Percentiles rank a stretch among this genome's conserved stretches.
Conservation (phyloP, 2,113 vertebrate genomes). For the Fukomys damarensis region DNA sequence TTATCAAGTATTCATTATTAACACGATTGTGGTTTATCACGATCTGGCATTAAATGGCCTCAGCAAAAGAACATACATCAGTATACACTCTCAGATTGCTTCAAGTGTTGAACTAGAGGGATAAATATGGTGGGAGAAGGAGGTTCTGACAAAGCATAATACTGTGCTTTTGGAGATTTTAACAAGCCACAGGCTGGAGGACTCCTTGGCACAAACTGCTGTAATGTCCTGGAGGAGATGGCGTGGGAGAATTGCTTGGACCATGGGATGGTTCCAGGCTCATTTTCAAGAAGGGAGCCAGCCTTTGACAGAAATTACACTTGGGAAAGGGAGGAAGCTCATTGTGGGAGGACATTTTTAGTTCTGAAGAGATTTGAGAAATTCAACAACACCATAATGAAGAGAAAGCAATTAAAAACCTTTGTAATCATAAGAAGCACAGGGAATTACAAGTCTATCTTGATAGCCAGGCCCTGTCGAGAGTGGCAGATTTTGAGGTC, state of each 20-base stretch:
- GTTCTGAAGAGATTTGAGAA: constrained; percentile 35
- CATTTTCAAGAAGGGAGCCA: background rate
- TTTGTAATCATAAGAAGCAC: constrained; percentile 11
- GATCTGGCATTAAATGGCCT: background rate
- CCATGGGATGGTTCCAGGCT: background rate
- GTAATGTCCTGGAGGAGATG: background rate
- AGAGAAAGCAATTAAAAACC: background rate
- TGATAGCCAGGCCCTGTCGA: background rate
- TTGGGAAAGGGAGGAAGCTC: background rate
- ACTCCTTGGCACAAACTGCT: background rate
- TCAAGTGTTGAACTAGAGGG: background rate
- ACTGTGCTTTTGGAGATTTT: background rate
- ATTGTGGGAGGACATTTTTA: background rate
- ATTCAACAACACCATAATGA: constrained; percentile 5
- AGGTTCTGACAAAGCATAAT: background rate
- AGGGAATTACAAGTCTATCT: background rate
- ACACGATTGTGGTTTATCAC: background rate
- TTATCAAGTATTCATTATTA: constrained; percentile 21
- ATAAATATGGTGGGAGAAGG: background rate
- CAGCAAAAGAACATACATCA: too few species aligned
- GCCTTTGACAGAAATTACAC: background rate
- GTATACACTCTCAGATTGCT: background rate
- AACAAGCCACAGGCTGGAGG: background rate
- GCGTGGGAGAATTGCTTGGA: background rate
- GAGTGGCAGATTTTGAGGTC: background rate